Base-by-base conservation (phyloP, 2,797 vertebrate species). In the Huso huso region DNA sequence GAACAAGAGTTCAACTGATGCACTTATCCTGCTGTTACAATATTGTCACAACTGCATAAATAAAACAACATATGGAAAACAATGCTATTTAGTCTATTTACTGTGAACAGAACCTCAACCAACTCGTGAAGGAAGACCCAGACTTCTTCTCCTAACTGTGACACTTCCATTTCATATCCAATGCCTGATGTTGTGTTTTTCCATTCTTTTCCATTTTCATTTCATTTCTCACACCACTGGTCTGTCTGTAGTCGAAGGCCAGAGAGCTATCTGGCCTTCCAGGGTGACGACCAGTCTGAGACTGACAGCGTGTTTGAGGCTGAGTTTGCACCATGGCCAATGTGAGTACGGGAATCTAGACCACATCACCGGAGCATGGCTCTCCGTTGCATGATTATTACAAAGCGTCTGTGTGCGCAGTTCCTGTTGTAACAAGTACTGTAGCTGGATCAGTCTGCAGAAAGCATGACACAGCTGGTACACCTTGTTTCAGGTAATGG, bases 311-410 rank as follows among this genome's bases (percentile, higher is more conserved):
- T 68, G 18, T 73, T 75, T 72, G 64, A 76, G 69, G 67, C 74
- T 74, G 71, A 77, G 51, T 70, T 78, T 77, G 74, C 65, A 70
- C 61, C 66, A 3, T 70, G 73, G 69, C 69, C 71, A 58, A 61
- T 48, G 74, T 80, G 77, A 81, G 73, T 80, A 77, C 70, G 11
- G 15, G 55, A 11, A n/a, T 11, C 12, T n/a, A 13, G 15, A n/a
- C 6, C 55, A 3, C 15, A 10, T 58, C 4, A 4, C 3, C 55
- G 15, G 12, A 58, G 55, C 55, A 58, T 58, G 55, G 55, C 55
- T 58, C 55, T 58, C 11, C 55, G 15, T 6, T 58, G 55, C 10
- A n/a, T 7, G 11, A n/a, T 58, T 11, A 13, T 11, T 13, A 37
- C 37, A 37, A 37, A 37, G 37, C 37, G 18, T 18, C 5, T 37